Percentiles rank a stretch among this genome's conserved stretches.
phyloP scores from a whole-genome alignment of 2,113 vertebrate genomes.

The Chloropsis hardwickii region DNA sequence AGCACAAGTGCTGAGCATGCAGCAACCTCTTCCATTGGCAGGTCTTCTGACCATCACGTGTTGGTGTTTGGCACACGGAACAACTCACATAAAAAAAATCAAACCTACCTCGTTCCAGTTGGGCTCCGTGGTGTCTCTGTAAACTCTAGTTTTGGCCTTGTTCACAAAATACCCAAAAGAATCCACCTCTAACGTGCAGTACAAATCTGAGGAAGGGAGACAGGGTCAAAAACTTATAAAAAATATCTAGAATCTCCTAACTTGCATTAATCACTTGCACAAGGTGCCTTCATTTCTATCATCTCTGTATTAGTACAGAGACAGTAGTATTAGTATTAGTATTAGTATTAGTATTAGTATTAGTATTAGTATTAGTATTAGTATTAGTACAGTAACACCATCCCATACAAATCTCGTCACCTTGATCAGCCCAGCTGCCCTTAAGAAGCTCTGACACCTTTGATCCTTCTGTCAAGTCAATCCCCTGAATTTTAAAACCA shows the following conservation, averaged over 20 bases:
- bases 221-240: neutral
- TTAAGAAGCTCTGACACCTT: neutral
- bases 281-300: neutral
- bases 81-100: neutral
- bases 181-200: constrained; percentile 94
- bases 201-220: constrained; percentile 77
- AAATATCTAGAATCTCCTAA: neutral
- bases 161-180: constrained; percentile 97
- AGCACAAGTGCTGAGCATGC: neutral
- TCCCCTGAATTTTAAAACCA: neutral
- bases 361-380: too few species aligned
- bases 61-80: neutral
- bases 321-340: too few species aligned
- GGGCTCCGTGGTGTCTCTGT: constrained; percentile 89
- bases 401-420: neutral
- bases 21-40: neutral
- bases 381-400: neutral
- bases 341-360: too few species aligned
- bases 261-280: neutral
- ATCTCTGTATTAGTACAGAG: neutral
- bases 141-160: constrained; percentile 92
- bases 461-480: neutral
- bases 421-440: neutral
- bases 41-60: rapidly evolving
- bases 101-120: constrained; percentile 92